Evolutionary conservation across 1,140 invertebrate species (phyloP), one percentile per base, ranked within the genome.

Genomic region (Parasteatoda tepidariorum): DNA sequence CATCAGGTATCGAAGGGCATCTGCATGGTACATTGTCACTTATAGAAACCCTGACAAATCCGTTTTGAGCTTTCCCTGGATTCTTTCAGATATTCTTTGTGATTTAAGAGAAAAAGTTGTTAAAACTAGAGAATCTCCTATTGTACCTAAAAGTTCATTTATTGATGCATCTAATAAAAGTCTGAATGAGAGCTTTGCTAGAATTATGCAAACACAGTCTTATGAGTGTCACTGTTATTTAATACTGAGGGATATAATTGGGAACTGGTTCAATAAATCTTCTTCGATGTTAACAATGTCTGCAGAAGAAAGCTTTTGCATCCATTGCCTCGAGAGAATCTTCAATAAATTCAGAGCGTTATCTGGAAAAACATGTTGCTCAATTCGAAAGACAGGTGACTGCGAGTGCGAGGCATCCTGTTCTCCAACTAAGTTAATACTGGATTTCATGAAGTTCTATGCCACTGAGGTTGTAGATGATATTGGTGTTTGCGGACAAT

Each of bases 11-110:
- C 48, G 34, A 2, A 71, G n/a, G 7, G 84, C 84, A 54, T 81
- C 75, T 15, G 84, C 84, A 0, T 84, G 84, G 84, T 84, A 84
- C 15, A 64, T 79, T 33, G 74, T 84, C 3, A 71, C 84, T 54
- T 84, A 84, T 48, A 26, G n/a, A 13, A 31, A 26, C 15, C 13
- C n/a, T 6, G 59, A 78, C 11, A 54, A n/a, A 1, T 18, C 64
- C 1, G 24, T 71, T 4, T 28, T 84, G 2, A 84, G 84, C 31
- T 84, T 84, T n/a, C 84, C 84, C 26, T 84, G 84, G 84, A 55
- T 83, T 34, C 11, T 83, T 38, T 28, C 48, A 18, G 71, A 83
- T 55, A 9, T 74, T 18, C 28, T 83, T 13, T 64, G 26, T 41
- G 68, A 83, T 55, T 66, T 83, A 28, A 38, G 48, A 48, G 33